Conservation (phyloP, 2,113 vertebrate species). For the Stigmatopora nigra region DNA sequence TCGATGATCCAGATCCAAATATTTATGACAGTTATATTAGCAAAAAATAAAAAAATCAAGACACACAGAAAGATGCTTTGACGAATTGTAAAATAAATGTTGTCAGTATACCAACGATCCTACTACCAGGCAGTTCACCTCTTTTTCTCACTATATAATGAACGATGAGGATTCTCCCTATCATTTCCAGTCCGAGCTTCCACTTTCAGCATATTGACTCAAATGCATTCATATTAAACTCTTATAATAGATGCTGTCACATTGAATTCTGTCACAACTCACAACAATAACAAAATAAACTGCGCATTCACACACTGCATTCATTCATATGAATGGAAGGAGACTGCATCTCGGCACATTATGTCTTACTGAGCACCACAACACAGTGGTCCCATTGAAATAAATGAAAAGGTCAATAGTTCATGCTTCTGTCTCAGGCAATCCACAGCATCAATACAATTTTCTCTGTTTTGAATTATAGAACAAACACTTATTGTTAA, state of each 20-base stretch:
- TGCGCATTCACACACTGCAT: neutral
- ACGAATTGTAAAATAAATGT: conserved; percentile 1
- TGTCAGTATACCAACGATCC: neutral
- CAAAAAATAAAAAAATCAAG: neutral
- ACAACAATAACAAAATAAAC: neutral
- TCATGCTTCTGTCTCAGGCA: neutral
- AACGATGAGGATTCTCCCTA: too few species aligned
- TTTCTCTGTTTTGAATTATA: neutral
- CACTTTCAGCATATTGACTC: neutral
- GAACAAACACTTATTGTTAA: neutral
- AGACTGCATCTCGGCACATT: neutral
- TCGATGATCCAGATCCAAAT: neutral
- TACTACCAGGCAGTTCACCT: neutral
- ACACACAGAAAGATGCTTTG: neutral
- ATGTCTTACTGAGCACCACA: conserved; percentile 8
- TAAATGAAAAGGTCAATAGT: neutral
- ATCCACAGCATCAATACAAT: neutral
- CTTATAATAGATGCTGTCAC: neutral
- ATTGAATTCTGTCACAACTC: neutral
- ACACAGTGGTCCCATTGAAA: conserved; percentile 6
- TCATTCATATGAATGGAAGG: neutral
- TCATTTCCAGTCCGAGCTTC: neutral
- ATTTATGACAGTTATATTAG: neutral
- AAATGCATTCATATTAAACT: neutral
- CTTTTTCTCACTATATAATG: neutral